These are phyloP conservation scores for Oncorhynchus masou DNA, from an alignment of 2,113 vertebrate species.

Conservation along the genomic window DNA sequence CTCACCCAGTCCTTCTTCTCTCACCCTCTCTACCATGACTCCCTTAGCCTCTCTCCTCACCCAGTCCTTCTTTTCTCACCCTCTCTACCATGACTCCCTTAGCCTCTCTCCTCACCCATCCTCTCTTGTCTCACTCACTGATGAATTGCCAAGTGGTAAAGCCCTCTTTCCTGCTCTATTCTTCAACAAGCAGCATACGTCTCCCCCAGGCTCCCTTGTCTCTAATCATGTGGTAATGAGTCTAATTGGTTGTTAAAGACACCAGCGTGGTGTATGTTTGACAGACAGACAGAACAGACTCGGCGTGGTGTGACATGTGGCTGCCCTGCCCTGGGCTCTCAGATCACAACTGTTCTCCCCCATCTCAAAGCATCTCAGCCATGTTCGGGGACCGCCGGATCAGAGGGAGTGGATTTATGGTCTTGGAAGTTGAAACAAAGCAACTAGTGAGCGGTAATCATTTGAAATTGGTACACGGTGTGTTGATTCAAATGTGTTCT, in stretches of 20 bases:
- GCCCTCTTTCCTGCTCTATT: not conserved
- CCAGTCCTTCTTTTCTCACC: not conserved
- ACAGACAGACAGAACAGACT: conserved; percentile 70
- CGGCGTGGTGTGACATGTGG: conserved; percentile 70
- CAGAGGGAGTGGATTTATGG: no score
- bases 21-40: not conserved
- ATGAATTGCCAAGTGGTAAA: no score
- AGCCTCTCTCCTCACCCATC: not conserved
- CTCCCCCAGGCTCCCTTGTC: conserved; percentile 47
- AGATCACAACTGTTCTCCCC: conserved; percentile 65
- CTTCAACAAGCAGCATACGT: conserved; percentile 29
- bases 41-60: conserved; percentile 3
- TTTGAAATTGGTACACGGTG: no score
- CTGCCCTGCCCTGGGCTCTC: conserved; percentile 61
- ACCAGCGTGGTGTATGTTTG: no score
- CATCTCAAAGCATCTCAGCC: no score
- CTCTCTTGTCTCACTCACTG: no score
- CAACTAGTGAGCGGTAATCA: no score
- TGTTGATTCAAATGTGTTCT: no score
- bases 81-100: conserved; percentile 2
- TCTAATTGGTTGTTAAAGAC: conserved; percentile 79
- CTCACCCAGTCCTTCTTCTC: not conserved
- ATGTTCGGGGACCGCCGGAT: no score
- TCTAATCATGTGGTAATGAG: conserved; percentile 81
- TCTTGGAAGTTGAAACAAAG: no score